Evolutionary conservation across 2,113 vertebrate genomes (phyloP).

Genomic region (Calypte anna): DNA sequence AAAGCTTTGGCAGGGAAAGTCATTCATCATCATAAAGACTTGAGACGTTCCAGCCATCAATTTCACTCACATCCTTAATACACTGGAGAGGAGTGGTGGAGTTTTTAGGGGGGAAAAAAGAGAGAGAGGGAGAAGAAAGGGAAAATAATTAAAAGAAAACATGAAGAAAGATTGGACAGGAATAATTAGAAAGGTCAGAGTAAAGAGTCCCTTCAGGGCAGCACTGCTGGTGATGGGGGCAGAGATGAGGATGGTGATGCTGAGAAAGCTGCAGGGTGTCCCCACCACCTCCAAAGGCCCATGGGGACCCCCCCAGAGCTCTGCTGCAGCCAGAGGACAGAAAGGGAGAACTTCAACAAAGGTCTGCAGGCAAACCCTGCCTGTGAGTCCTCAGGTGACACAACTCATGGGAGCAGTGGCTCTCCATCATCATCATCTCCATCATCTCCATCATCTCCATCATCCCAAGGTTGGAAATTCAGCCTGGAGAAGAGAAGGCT

Average conservation of each 20-base stretch:
- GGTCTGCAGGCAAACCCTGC: neutral
- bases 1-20: slow-evolving; percentile 88
- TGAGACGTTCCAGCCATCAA: slow-evolving; percentile 88
- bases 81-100: slow-evolving; percentile 73
- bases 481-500: too few species aligned
- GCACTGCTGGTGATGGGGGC: neutral
- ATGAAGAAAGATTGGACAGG: slow-evolving; percentile 70
- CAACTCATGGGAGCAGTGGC: accelerated
- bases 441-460: neutral
- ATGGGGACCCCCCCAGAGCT: neutral
- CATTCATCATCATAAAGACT: slow-evolving; percentile 98
- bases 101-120: neutral
- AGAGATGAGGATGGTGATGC: neutral
- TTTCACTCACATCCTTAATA: slow-evolving; percentile 90
- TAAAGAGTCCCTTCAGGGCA: slow-evolving; percentile 53
- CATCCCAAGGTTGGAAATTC: too few species aligned
- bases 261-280: neutral
- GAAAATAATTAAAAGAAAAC: slow-evolving; percentile 61
- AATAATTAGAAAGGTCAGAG: slow-evolving; percentile 80
- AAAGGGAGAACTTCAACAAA: neutral
- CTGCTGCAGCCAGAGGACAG: neutral
- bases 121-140: slow-evolving; percentile 58
- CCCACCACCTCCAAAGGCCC: accelerated
- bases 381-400: neutral
- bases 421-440: neutral